Evolutionary conservation across 2,888 invertebrate species (phyloP).

Genomic region (Phymatocera aterrima): DNA sequence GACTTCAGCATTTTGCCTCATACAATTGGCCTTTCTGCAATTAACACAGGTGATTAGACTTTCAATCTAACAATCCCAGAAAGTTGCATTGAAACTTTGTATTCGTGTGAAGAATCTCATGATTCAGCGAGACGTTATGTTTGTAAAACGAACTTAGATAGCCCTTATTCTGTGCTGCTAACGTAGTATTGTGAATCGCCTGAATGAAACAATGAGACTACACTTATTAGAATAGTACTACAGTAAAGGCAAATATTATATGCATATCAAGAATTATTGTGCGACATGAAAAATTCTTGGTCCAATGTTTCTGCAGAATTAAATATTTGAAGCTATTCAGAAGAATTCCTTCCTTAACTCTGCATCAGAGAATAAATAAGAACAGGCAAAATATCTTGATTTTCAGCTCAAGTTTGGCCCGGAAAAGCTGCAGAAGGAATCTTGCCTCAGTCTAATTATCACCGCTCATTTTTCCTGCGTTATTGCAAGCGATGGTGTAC

Average conservation of each 20-base stretch:
- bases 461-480: conserved; percentile 76
- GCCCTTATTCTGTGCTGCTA: not conserved
- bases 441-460: conserved; percentile 75
- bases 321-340: not conserved
- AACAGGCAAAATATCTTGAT: not conserved
- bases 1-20: conserved; percentile 77
- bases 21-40: conserved; percentile 78
- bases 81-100: not conserved
- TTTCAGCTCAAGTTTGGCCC: conserved; percentile 76
- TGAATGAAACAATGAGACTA: not conserved
- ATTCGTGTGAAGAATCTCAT: conserved; percentile 15
- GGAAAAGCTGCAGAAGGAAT: conserved; percentile 75
- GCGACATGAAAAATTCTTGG: not conserved
- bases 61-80: conserved; percentile 10
- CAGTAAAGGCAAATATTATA: not conserved
- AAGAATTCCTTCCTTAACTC: not conserved
- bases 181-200: not conserved
- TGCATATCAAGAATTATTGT: not conserved
- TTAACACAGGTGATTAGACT: conserved; percentile 74
- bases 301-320: not conserved
- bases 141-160: not conserved
- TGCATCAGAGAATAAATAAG: not conserved
- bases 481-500: conserved; percentile 75
- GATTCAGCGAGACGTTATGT: not conserved
- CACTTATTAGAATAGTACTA: not conserved